Conservation (phyloP, 2,113 vertebrate genomes). For the Callorhinus ursinus region DNA sequence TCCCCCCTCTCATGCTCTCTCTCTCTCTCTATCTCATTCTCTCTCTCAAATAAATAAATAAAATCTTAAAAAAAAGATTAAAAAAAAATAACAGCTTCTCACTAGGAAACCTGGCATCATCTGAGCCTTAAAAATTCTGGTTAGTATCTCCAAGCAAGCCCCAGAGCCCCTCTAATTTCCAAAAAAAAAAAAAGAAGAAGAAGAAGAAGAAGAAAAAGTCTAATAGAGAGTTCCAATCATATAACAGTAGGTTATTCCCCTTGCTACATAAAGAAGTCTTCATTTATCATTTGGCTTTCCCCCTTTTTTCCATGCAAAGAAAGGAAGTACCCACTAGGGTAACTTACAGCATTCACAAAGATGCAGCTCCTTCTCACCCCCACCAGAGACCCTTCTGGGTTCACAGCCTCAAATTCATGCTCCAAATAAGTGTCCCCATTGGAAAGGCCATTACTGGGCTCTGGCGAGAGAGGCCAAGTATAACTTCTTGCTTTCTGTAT, state of each 20-base stretch:
- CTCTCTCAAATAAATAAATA: too few species aligned
- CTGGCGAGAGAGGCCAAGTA: not conserved
- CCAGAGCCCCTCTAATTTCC: not conserved
- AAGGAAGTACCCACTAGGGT: not conserved
- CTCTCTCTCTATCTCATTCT: too few species aligned
- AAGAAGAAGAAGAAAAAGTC: not conserved
- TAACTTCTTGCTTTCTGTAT: conserved; percentile 8
- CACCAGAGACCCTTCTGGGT: not conserved
- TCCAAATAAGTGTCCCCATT: not conserved
- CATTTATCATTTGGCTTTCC: not conserved
- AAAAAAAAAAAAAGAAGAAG: not conserved
- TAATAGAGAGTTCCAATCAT: not conserved
- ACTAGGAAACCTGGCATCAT: not conserved
- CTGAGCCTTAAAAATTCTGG: not conserved
- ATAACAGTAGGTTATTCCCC: not conserved
- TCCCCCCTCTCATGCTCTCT: too few species aligned
- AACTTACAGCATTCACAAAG: not conserved
- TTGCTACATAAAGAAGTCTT: not conserved
- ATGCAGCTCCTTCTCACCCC: not conserved
- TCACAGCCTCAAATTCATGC: not conserved
- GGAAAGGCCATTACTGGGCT: not conserved
- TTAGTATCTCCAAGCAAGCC: not conserved
- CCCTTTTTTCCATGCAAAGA: not conserved
- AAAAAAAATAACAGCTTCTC: not conserved
- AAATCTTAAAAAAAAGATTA: too few species aligned